Evolutionary conservation across 2,888 invertebrate species (phyloP), one percentile per base, ranked within the genome.

Genomic region (Eueremaeus valkanovi): DNA sequence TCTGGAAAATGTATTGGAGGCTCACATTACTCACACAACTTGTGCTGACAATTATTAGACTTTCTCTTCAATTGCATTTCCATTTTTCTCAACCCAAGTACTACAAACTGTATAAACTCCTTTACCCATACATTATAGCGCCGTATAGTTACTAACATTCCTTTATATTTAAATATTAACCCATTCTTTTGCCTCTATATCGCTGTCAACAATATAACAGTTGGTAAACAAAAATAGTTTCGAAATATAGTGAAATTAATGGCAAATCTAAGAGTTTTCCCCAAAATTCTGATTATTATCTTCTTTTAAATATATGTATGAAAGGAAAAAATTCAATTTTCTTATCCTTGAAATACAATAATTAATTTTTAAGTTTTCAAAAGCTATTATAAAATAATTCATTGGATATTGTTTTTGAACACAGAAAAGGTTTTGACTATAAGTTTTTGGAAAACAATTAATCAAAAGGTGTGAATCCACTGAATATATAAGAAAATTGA

Each of bases 1-100:
- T 70, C 70, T 70, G 70, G 70, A 70, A 70, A 70, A 70, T 70
- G 70, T 70, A 70, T 70, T 70, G 70, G 24, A 66, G n/a, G 21
- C 42, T 70, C 70, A 70, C 42, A 70, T 70, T 70, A 70, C 70
- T 70, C 45, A 42, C 66, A 66, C 66, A 33, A 36, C 16, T 40
- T 21, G 36, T 33, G 36, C 27, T 70, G 70, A 70, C 70, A 70
- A 70, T 70, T 70, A 70, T 70, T 70, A 42, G 16, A 70, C 6
- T 70, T 70, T 45, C 70, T 45, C 27, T 70, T 11, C n/a, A 36
- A 40, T 40, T 66, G n/a, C 63, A 36, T 70, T 42, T 24, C 27
- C 29, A 33, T 70, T 27, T 13, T 45, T 45, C 24, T 70, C 42
- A 21, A 13, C 1, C 24, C 24, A 61, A 61, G 2, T n/a, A 27